Percentiles rank a stretch among this genome's conserved stretches.
These are phyloP conservation scores for Chaetodon trifascialis DNA, from an alignment of 2,113 vertebrate genomes.

Conservation along the genomic window DNA sequence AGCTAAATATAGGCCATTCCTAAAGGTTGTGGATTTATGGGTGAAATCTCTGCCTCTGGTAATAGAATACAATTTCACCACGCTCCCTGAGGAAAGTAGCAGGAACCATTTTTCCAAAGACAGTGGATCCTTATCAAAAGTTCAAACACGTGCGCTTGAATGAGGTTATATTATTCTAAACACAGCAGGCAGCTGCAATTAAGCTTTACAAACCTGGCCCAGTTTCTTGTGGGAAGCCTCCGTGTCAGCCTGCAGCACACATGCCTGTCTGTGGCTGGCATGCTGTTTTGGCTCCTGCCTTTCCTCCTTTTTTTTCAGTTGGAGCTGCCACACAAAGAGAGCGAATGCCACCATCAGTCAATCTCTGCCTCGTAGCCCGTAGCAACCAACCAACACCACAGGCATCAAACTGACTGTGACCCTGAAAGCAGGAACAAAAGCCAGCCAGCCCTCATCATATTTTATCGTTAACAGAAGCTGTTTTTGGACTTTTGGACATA, in stretches of 20 bases:
- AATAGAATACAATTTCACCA: constrained; percentile 35
- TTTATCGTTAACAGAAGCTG: background rate
- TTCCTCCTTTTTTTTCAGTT: constrained; percentile 24
- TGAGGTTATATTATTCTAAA: constrained; percentile 44
- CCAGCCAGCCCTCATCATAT: background rate
- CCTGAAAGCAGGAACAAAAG: constrained; percentile 26
- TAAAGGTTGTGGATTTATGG: constrained; percentile 69
- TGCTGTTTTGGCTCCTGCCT: constrained; percentile 25
- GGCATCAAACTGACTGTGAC: constrained; percentile 30
- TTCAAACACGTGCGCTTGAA: constrained; percentile 34
- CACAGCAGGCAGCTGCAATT: constrained; percentile 52
- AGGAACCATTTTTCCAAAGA: constrained; percentile 15
- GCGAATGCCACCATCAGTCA: constrained; percentile 58
- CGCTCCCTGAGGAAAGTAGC: constrained; percentile 26
- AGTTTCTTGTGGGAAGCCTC: constrained; percentile 41
- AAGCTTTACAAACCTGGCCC: constrained; percentile 52
- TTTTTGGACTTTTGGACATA: background rate
- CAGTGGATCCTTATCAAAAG: constrained; percentile 28
- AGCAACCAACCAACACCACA: constrained; percentile 37
- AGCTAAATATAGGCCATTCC: constrained; percentile 59
- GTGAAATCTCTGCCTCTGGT: constrained; percentile 64
- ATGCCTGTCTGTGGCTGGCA: constrained; percentile 37
- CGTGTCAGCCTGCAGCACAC: constrained; percentile 25
- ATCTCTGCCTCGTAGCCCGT: constrained; percentile 33
- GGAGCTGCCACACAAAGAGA: constrained; percentile 44